These are phyloP conservation scores for Salpingus planirostris DNA, from an alignment of 2,888 invertebrate species.

Conservation along the genomic window DNA sequence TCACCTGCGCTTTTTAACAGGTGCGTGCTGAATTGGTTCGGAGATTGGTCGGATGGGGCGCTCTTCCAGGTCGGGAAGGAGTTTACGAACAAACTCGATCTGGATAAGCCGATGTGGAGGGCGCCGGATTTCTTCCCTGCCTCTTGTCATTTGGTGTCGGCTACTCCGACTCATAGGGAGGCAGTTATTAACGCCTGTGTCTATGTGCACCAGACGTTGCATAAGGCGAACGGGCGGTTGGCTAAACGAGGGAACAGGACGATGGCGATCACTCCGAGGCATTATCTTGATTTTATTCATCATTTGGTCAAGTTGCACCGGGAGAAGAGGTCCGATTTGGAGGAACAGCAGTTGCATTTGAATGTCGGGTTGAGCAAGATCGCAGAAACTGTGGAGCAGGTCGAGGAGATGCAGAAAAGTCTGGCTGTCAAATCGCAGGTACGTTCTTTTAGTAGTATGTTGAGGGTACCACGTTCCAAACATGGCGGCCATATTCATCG, in stretches of 20 bases:
- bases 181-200: slow-evolving; percentile 99
- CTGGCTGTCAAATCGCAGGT: slow-evolving; percentile 91
- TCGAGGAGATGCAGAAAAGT: slow-evolving; percentile 98
- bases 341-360: slow-evolving; percentile 96
- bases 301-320: slow-evolving; percentile 97
- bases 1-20: slow-evolving; percentile 98
- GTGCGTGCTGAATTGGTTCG: slow-evolving; percentile 99
- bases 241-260: slow-evolving; percentile 89
- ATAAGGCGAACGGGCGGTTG: slow-evolving; percentile 85
- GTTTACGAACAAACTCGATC: slow-evolving; percentile 90
- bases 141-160: slow-evolving; percentile 67
- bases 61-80: slow-evolving; percentile 93
- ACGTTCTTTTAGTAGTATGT: slow-evolving; percentile 8
- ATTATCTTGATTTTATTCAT: slow-evolving; percentile 98
- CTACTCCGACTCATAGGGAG: slow-evolving; percentile 76
- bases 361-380: slow-evolving; percentile 99
- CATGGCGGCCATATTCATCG: background rate
- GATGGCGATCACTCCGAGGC: slow-evolving; percentile 95
- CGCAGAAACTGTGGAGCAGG: slow-evolving; percentile 97
- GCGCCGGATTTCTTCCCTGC: slow-evolving; percentile 87
- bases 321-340: slow-evolving; percentile 95
- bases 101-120: slow-evolving; percentile 79
- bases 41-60: slow-evolving; percentile 98
- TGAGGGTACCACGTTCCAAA: no score
- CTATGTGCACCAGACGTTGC: slow-evolving; percentile 95